phyloP scores from a whole-genome alignment of 2,888 invertebrate genomes.

The Minunthozetes semirufus region DNA sequence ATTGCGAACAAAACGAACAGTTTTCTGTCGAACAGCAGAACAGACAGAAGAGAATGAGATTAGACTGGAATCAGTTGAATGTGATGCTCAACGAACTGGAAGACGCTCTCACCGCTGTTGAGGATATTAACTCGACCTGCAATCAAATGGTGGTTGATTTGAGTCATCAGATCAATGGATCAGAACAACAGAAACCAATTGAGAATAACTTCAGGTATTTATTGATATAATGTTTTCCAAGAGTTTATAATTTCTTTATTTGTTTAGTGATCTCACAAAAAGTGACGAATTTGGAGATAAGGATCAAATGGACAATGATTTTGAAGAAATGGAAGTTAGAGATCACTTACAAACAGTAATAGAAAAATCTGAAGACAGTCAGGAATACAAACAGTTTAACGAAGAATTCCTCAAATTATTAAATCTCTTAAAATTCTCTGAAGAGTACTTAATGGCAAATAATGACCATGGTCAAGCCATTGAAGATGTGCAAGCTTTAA shows the following conservation, averaged over 20 bases:
- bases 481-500: neutral
- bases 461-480: neutral
- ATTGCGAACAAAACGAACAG: neutral
- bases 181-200: neutral
- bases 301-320: no score
- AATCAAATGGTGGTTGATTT: neutral
- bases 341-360: no score
- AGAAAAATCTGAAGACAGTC: no score
- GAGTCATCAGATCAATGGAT: neutral
- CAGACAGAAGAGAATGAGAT: constrained; percentile 73
- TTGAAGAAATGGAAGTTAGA: no score
- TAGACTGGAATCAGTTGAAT: constrained; percentile 76
- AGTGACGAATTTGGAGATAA: no score
- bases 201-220: neutral
- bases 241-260: neutral
- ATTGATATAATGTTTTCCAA: neutral
- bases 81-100: constrained; percentile 81
- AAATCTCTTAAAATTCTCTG: no score
- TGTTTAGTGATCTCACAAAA: neutral
- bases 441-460: neutral
- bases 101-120: constrained; percentile 87
- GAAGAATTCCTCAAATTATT: no score
- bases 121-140: constrained; percentile 88
- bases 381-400: no score
- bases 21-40: constrained; percentile 61